Percentiles rank a stretch among this genome's conserved stretches.
Evolutionary conservation across 1,140 invertebrate species (phyloP).

Genomic region (Schlechtendalia chinensis): DNA sequence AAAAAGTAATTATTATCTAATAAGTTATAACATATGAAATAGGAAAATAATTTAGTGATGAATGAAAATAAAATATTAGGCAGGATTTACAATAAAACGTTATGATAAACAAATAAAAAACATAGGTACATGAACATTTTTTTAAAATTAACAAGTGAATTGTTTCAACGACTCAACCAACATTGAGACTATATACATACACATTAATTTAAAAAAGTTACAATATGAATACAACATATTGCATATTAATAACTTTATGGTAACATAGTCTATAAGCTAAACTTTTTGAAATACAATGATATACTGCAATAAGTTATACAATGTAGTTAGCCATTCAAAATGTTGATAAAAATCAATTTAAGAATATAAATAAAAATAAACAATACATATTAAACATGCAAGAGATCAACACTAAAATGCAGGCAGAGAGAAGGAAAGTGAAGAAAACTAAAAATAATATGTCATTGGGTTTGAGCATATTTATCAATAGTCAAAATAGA

Average conservation of each 20-base stretch:
- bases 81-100: neutral
- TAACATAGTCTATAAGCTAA: constrained; percentile 36
- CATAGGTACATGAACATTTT: neutral
- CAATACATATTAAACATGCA: neutral
- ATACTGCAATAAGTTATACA: neutral
- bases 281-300: neutral
- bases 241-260: neutral
- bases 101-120: too few relatives aligned
- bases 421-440: too few relatives aligned
- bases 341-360: neutral
- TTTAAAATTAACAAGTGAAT: neutral
- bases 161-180: constrained; percentile 11
- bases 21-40: constrained; percentile 11
- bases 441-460: neutral
- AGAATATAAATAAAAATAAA: constrained; percentile 13
- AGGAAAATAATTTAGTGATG: constrained; percentile 9
- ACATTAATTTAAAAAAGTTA: neutral
- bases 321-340: neutral
- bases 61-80: neutral
- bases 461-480: constrained; percentile 16
- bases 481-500: constrained; percentile 2
- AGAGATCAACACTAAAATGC: neutral
- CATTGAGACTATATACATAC: neutral
- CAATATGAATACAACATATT: neutral
- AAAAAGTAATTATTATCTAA: constrained; percentile 27